Percentiles rank a stretch among this genome's conserved stretches.
Conservation (phyloP, 2,888 invertebrate genomes). For the Nemapogon koenigi region DNA sequence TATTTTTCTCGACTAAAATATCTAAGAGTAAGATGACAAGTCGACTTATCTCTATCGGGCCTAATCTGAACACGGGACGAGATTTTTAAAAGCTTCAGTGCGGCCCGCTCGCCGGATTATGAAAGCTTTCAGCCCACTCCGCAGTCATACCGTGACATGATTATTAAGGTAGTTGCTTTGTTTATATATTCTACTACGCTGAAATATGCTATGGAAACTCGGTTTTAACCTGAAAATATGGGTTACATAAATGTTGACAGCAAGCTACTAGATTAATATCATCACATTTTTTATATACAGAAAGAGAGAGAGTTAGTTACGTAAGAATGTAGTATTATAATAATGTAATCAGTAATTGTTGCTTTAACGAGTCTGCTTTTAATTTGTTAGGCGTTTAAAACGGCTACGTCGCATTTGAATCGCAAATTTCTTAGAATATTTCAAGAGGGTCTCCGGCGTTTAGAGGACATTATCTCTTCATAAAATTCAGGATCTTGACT, state of each 20-base stretch:
- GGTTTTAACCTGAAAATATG: too few species aligned
- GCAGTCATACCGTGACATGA: slow-evolving; percentile 35
- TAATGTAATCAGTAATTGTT: slow-evolving; percentile 62
- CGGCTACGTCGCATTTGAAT: slow-evolving; percentile 63
- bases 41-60: slow-evolving; percentile 41
- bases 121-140: slow-evolving; percentile 35
- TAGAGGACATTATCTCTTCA: slow-evolving; percentile 61
- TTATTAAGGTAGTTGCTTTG: too few species aligned
- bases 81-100: slow-evolving; percentile 32
- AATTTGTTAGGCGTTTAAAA: slow-evolving; percentile 65
- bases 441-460: slow-evolving; percentile 57
- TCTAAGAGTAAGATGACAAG: slow-evolving; percentile 41
- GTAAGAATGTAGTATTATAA: slow-evolving; percentile 50
- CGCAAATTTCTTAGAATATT: slow-evolving; percentile 64
- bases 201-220: too few species aligned
- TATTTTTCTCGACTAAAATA: slow-evolving; percentile 48
- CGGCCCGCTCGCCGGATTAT: slow-evolving; percentile 25
- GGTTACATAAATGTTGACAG: too few species aligned
- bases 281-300: too few species aligned
- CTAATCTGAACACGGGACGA: slow-evolving; percentile 42
- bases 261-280: too few species aligned
- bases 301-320: too few species aligned
- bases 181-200: too few species aligned
- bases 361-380: slow-evolving; percentile 61
- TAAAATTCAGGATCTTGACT: slow-evolving; percentile 52